A percentile compares a stretch with the other conserved stretches of the same genome.
phyloP scores from a whole-genome alignment of 2,888 invertebrate species.

The Theodoxus fluviatilis region DNA sequence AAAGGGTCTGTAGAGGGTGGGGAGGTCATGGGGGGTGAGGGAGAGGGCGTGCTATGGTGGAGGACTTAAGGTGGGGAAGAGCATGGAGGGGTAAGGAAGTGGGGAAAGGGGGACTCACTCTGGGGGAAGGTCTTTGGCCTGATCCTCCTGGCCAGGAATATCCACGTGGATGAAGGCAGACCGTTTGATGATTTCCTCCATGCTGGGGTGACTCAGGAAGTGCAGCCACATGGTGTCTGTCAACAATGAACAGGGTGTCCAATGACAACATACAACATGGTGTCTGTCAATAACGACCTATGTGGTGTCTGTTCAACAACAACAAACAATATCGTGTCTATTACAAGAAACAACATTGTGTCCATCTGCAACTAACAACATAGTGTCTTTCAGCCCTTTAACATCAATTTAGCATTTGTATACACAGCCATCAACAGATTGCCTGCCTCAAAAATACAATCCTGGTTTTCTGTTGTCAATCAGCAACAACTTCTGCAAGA shows the following conservation, averaged over 20 bases:
- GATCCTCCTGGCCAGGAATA: conserved; percentile 78
- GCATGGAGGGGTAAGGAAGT: not conserved
- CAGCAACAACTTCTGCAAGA: too few relatives aligned
- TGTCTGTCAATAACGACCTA: too few relatives aligned
- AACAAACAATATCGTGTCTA: too few relatives aligned
- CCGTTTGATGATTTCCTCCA: conserved; percentile 83
- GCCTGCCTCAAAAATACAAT: too few relatives aligned
- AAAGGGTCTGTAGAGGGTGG: too few relatives aligned
- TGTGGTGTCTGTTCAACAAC: too few relatives aligned
- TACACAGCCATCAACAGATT: not conserved
- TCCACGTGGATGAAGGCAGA: conserved; percentile 88
- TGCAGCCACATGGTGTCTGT: conserved; percentile 82
- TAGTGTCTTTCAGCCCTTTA: too few relatives aligned
- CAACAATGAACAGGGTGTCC: conserved; percentile 32
- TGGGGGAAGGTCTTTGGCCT: conserved; percentile 77
- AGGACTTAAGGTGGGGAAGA: not conserved
- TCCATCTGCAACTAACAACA: too few relatives aligned
- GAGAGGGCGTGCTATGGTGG: not conserved
- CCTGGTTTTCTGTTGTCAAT: too few relatives aligned
- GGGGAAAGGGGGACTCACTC: conserved; percentile 73
- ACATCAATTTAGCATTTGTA: not conserved
- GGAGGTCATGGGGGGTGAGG: too few relatives aligned
- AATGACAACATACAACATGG: not conserved
- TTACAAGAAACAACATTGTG: too few relatives aligned
- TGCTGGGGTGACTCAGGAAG: conserved; percentile 82